Evolutionary conservation across 2,888 invertebrate genomes (phyloP).

Genomic region (Tridacna gigas): DNA sequence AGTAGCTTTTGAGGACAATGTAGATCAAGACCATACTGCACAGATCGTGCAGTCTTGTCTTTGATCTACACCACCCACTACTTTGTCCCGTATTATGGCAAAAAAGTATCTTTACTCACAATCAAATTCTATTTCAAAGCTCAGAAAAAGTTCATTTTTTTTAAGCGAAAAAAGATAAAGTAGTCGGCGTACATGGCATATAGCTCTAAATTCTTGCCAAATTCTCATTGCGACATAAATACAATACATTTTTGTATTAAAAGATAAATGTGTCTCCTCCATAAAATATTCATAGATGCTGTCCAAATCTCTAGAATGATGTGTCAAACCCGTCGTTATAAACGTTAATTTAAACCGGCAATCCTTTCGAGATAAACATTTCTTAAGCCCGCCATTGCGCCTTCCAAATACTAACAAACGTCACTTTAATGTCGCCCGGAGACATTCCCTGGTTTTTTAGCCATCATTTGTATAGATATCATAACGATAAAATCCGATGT

Average conservation of each 20-base stretch:
- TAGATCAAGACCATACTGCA: too few species aligned
- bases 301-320: neutral
- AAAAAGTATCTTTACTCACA: too few species aligned
- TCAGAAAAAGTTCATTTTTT: too few species aligned
- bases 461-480: neutral
- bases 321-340: neutral
- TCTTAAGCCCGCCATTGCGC: neutral
- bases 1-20: too few species aligned
- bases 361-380: slow-evolving; percentile 10
- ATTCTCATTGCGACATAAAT: neutral
- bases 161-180: too few species aligned
- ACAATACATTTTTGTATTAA: neutral
- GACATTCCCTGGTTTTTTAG: neutral
- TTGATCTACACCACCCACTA: too few species aligned
- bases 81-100: too few species aligned
- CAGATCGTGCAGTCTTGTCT: too few species aligned
- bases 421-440: slow-evolving; percentile 13
- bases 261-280: neutral
- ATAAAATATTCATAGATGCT: neutral
- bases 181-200: too few species aligned
- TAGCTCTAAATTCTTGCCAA: too few species aligned
- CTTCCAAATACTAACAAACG: slow-evolving; percentile 20
- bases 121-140: too few species aligned
- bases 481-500: slow-evolving; percentile 2
- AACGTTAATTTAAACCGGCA: slow-evolving; percentile 1